Conservation (phyloP, 2,113 vertebrate genomes). For the Callopanchax toddi region DNA sequence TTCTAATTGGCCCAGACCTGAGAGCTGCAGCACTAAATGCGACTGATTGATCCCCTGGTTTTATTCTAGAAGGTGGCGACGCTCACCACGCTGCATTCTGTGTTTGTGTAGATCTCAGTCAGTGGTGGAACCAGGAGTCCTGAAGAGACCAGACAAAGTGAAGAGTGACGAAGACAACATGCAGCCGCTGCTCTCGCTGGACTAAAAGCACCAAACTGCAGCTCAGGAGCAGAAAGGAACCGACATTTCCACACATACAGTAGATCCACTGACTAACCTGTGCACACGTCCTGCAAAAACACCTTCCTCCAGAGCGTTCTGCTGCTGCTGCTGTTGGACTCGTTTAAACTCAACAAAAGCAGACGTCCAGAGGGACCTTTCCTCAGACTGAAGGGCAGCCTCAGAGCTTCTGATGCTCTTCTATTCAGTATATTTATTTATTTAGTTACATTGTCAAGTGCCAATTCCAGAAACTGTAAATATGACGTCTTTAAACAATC, state of each 20-base stretch:
- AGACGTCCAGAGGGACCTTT: conserved; percentile 3
- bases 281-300: conserved; percentile 29
- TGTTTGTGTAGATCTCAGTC: conserved; percentile 89
- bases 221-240: not conserved
- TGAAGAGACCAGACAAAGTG: conserved; percentile 93
- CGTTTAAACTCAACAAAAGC: conserved; percentile 20
- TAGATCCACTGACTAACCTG: conserved; percentile 29
- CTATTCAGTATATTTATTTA: conserved; percentile 73
- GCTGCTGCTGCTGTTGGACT: conserved; percentile 24
- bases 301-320: conserved; percentile 14
- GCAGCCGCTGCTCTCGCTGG: conserved; percentile 97
- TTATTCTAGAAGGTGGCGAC: not conserved
- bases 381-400: not conserved
- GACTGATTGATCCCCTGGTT: too few relatives aligned
- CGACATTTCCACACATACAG: conserved; percentile 26
- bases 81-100: not conserved
- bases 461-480: conserved; percentile 79
- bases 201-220: conserved; percentile 74
- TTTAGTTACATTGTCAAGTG: conserved; percentile 88
- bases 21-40: too few relatives aligned
- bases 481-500: conserved; percentile 62
- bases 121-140: conserved; percentile 94
- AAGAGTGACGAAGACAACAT: conserved; percentile 96
- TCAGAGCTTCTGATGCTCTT: conserved; percentile 33
- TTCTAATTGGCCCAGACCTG: too few relatives aligned